phyloP scores from a whole-genome alignment of 2,888 invertebrate genomes.

The Nineta flava region DNA sequence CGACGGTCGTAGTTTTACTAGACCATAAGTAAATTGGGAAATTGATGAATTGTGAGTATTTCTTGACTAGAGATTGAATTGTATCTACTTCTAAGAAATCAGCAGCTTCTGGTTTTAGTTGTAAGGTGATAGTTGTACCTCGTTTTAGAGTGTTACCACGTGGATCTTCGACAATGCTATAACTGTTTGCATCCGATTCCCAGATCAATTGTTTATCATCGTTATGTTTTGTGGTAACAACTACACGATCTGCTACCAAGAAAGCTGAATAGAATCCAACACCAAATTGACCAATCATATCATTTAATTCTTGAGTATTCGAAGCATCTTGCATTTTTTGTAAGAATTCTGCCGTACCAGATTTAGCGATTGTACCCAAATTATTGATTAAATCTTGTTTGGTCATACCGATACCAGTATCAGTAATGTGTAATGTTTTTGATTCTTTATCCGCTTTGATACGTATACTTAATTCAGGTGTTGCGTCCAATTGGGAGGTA shows the following conservation, averaged over 20 bases:
- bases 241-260: slow-evolving; percentile 83
- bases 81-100: slow-evolving; percentile 92
- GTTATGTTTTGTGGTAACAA: slow-evolving; percentile 91
- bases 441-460: slow-evolving; percentile 89
- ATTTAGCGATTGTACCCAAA: slow-evolving; percentile 96
- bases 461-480: slow-evolving; percentile 72
- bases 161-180: slow-evolving; percentile 84
- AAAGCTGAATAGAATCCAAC: slow-evolving; percentile 99
- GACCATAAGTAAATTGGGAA: slow-evolving; percentile 93
- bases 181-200: slow-evolving; percentile 90
- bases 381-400: slow-evolving; percentile 84
- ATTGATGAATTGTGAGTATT: slow-evolving; percentile 99
- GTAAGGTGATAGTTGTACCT: slow-evolving; percentile 49
- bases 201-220: slow-evolving; percentile 90
- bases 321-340: slow-evolving; percentile 67
- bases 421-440: slow-evolving; percentile 82
- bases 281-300: slow-evolving; percentile 99
- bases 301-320: slow-evolving; percentile 64
- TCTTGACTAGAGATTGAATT: slow-evolving; percentile 78
- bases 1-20: slow-evolving; percentile 51
- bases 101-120: slow-evolving; percentile 91
- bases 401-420: slow-evolving; percentile 97
- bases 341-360: slow-evolving; percentile 92
- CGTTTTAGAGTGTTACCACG: slow-evolving; percentile 81
- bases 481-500: slow-evolving; percentile 56